Evolutionary conservation across 2,888 invertebrate species (phyloP), one percentile per base, ranked within the genome.

Genomic region (Scrobipalpa atriplicella): DNA sequence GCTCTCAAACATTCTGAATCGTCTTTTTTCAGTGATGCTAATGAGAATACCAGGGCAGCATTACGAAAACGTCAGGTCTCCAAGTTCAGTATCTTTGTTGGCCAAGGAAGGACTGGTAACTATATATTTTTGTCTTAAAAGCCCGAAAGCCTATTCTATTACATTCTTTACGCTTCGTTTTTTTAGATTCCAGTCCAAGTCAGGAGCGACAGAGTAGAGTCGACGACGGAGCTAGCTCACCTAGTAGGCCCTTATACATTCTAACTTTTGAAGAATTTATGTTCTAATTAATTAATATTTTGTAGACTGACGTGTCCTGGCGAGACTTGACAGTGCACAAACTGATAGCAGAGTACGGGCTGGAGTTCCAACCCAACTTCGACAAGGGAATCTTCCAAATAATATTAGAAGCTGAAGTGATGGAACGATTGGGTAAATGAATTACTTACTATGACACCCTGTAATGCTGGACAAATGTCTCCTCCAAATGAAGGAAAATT

Each of bases 361-460:
- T 96, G 66, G 92, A 94, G 70, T 96, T 96, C 77, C 84, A 93
- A 58, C 87, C 96, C 0, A 95, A 96, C 80, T 95, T 97, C 73
- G 91, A 95, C 69, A 85, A 84, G 38, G 90, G 94, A 3, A 89
- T 97, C 38, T 96, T 96, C 74, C 94, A 95, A 66, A 87, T 95
- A 0, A 94, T 96, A 72, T 94, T 94, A 21, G 96, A 97, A 81
- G 95, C 96, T 0, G 96, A 96, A 81, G 87, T 96, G 1, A 93
- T 97, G 88, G 96, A 97, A 77, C 94, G 94, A 75, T 81, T 96
- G 54, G 96, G 96, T 93, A 77, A 16, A 3, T 19, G 13, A 56
- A 5, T 16, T 52, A 19, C 9, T 21, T 16, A 21, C 6, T 3
- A 54, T n/a, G 3, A 29, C 29, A 3, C 29, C 5, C 29, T 29